A percentile compares a stretch with the other conserved stretches of the same genome.
Evolutionary conservation across 2,888 invertebrate species (phyloP).

Genomic region (Drosophila birchii): DNA sequence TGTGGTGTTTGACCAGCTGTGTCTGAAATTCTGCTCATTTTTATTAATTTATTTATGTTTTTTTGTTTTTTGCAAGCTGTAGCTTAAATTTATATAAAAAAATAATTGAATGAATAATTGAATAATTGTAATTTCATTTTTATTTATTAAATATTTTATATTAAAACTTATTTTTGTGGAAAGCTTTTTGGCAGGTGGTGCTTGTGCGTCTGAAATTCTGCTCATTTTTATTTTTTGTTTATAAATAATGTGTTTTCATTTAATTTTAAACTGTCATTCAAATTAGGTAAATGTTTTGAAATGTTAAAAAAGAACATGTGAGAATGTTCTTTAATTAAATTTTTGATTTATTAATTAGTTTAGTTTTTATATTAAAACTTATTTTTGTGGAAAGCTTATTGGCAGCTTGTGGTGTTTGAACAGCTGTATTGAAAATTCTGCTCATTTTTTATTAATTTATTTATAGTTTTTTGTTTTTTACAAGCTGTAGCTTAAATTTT

Average conservation of each 20-base stretch:
- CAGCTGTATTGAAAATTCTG: too few relatives aligned
- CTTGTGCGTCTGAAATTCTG: background rate
- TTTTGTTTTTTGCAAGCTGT: background rate
- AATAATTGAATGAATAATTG: background rate
- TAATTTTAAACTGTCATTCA: background rate
- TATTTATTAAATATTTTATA: too few relatives aligned
- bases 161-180: too few relatives aligned
- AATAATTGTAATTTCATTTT: background rate
- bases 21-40: background rate
- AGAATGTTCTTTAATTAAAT: background rate
- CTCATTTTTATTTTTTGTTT: background rate
- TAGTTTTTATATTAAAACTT: background rate
- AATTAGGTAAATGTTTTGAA: background rate
- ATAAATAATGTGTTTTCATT: background rate
- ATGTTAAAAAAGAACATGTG: rapidly evolving
- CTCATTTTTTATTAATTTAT: too few relatives aligned
- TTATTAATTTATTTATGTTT: background rate
- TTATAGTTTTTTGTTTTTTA: too few relatives aligned
- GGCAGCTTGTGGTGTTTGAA: too few relatives aligned
- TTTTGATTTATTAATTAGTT: background rate
- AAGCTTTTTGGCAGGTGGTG: slow-evolving; percentile 10
- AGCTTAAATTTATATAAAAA: background rate
- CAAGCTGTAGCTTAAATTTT: too few relatives aligned
- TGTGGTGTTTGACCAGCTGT: slow-evolving; percentile 8
- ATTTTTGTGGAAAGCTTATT: too few relatives aligned